Evolutionary conservation across 2,113 vertebrate species (phyloP).

Genomic region (Podilymbus podiceps): DNA sequence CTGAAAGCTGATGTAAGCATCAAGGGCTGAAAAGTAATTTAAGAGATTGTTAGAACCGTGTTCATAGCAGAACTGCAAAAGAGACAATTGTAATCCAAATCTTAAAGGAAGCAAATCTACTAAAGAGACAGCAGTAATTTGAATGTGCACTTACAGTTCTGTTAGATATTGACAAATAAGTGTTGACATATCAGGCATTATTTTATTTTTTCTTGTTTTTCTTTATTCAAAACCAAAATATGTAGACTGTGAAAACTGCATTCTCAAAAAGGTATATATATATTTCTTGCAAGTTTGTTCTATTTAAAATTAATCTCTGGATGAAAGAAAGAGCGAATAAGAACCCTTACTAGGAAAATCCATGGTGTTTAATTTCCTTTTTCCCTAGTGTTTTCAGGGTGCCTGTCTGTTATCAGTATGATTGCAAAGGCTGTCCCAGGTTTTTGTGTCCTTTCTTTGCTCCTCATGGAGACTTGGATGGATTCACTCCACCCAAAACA

Average conservation of each 20-base stretch:
- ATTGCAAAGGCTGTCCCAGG: constrained; percentile 14
- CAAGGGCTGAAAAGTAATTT: not conserved
- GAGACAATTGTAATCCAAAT: not conserved
- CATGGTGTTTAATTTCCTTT: not conserved
- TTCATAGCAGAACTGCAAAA: not conserved
- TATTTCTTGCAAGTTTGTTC: not conserved
- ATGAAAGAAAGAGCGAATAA: not conserved
- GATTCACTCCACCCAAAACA: constrained; percentile 27
- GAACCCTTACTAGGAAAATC: not conserved
- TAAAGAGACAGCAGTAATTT: not conserved
- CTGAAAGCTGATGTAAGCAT: not conserved
- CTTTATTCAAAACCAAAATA: not conserved
- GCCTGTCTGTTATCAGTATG: not conserved
- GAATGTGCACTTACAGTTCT: not conserved
- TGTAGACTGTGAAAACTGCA: not conserved
- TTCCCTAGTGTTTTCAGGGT: not conserved
- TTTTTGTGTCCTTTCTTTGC: constrained; percentile 8
- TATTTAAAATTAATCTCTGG: not conserved
- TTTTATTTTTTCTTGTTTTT: not conserved
- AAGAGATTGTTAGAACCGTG: not conserved
- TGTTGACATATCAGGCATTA: not conserved
- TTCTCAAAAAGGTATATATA: not conserved
- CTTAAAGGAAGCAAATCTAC: not conserved
- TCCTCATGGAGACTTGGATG: constrained; percentile 5
- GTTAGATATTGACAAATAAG: not conserved